These are phyloP conservation scores for Manis javanica DNA, from an alignment of 2,797 vertebrate genomes.

Conservation along the genomic window DNA sequence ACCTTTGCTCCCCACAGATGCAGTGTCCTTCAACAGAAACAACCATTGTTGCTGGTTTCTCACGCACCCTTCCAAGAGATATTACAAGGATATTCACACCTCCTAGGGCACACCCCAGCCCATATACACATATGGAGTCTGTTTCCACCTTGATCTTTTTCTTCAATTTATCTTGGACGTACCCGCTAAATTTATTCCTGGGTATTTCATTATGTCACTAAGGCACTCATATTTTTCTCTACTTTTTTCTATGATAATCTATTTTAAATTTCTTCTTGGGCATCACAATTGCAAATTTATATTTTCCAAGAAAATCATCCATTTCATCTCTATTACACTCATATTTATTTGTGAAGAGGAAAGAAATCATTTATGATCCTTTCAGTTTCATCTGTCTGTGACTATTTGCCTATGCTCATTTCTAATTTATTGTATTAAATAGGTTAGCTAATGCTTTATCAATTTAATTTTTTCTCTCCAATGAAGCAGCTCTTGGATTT, in stretches of 20 bases:
- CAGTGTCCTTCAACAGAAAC: not conserved
- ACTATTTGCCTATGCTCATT: not conserved
- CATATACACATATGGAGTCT: not conserved
- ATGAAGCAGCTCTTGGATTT: not conserved
- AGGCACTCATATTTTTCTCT: not conserved
- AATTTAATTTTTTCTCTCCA: not conserved
- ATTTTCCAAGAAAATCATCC: constrained; percentile 16
- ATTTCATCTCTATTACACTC: not conserved
- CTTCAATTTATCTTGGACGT: not conserved
- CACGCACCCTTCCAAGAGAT: not conserved
- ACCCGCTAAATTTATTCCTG: not conserved
- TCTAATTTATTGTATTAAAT: not conserved
- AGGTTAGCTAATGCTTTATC: not conserved
- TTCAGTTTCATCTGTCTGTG: not conserved
- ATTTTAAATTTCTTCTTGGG: not conserved
- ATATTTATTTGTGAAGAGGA: not conserved
- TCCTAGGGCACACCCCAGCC: no score
- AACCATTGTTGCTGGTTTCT: not conserved
- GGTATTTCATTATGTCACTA: not conserved
- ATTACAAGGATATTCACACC: not conserved
- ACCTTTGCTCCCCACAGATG: not conserved
- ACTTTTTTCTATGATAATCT: not conserved
- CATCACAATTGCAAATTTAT: not conserved
- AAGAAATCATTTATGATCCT: not conserved
- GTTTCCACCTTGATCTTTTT: not conserved